Evolutionary conservation across 1,140 invertebrate species (phyloP).

Genomic region (Sarcophaga bullata): DNA sequence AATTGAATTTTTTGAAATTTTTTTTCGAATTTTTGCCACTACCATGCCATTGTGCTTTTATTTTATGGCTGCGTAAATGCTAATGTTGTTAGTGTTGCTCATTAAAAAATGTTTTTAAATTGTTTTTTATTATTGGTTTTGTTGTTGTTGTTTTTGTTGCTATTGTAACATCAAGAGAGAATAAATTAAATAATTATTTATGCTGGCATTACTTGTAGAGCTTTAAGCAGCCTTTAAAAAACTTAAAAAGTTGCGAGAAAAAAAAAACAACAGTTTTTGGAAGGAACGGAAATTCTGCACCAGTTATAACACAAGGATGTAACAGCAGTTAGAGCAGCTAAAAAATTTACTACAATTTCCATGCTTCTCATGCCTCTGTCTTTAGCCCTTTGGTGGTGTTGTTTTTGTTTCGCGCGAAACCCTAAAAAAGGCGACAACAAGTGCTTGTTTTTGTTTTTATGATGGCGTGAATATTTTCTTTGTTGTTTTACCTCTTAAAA

Average conservation of each 20-base stretch:
- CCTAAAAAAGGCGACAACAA: conserved; percentile 8
- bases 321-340: conserved; percentile 5
- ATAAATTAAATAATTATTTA: conserved; percentile 41
- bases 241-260: not conserved
- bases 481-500: not conserved
- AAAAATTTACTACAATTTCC: not conserved
- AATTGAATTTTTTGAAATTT: no score
- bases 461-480: conserved; percentile 26
- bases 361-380: not conserved
- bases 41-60: not conserved
- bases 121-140: not conserved
- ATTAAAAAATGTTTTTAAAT: not conserved
- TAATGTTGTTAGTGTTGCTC: not conserved
- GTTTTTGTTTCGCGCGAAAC: not conserved
- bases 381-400: not conserved
- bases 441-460: not conserved
- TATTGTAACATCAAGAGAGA: not conserved
- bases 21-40: no score
- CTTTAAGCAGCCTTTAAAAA: conserved; percentile 27
- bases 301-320: not conserved
- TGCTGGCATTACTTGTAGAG: conserved; percentile 33
- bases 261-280: not conserved
- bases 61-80: not conserved
- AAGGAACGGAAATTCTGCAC: not conserved
- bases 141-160: not conserved